Conservation (phyloP, 2,797 vertebrate species). For the Xenops minutus region DNA sequence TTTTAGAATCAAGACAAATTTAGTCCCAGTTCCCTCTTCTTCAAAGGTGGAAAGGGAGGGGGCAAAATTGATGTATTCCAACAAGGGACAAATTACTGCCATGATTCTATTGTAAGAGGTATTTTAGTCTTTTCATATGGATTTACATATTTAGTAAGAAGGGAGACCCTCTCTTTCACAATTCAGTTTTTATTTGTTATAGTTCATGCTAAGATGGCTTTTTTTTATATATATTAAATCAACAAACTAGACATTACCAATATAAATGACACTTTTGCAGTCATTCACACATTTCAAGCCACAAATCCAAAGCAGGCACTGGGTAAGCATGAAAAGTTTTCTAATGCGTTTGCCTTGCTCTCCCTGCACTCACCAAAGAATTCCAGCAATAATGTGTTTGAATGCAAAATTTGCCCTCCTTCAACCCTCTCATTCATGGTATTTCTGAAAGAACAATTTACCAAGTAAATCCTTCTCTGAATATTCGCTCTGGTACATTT, state of each 20-base stretch:
- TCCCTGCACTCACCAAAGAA: not conserved
- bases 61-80: not conserved
- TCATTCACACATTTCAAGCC: not conserved
- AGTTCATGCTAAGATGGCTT: not conserved
- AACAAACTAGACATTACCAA: not conserved
- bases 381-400: not conserved
- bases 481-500: not conserved
- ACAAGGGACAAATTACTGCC: not conserved
- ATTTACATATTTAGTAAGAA: not conserved
- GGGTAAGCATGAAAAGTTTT: not conserved
- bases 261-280: not conserved
- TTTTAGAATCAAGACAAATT: not conserved
- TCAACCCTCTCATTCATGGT: not conserved
- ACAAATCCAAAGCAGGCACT: not conserved
- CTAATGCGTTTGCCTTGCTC: not conserved
- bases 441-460: not conserved
- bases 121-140: not conserved
- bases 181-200: not conserved
- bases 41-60: not conserved
- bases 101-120: not conserved
- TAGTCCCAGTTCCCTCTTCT: not conserved
- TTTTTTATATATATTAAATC: not conserved
- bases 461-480: not conserved
- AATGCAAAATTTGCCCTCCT: not conserved
- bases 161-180: not conserved